Conservation (phyloP, 2,888 invertebrate genomes). For the Plebejus anna region DNA sequence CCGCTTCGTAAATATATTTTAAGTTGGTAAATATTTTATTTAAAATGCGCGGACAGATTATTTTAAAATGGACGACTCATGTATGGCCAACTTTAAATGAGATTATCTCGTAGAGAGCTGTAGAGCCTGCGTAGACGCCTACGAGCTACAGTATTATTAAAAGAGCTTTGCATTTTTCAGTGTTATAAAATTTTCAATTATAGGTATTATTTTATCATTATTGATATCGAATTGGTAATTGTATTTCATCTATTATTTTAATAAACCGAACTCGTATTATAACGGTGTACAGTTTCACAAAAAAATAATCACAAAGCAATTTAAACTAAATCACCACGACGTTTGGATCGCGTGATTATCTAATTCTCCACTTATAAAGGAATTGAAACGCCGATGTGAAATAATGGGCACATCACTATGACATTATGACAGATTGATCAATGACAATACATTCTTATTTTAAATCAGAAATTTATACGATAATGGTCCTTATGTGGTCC, state of each 20-base stretch:
- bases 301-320: conserved; percentile 3
- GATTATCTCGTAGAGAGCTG: too few species aligned
- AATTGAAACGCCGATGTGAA: conserved; percentile 64
- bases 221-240: background rate
- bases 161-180: too few species aligned
- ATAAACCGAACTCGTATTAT: background rate
- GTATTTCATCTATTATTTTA: background rate
- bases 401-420: conserved; percentile 63
- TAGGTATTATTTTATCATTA: background rate
- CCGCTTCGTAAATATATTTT: too few species aligned
- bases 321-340: conserved; percentile 36
- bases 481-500: background rate
- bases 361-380: conserved; percentile 58
- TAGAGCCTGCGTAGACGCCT: background rate
- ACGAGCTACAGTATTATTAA: background rate
- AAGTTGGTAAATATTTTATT: too few species aligned
- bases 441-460: conserved; percentile 40
- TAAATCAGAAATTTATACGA: background rate
- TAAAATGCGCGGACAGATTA: too few species aligned
- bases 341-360: conserved; percentile 63
- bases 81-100: too few species aligned
- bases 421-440: conserved; percentile 75
- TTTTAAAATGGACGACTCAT: too few species aligned
- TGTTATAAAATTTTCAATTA: too few species aligned
- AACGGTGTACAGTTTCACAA: background rate